phyloP scores from a whole-genome alignment of 2,797 vertebrate genomes.

The Huso huso region DNA sequence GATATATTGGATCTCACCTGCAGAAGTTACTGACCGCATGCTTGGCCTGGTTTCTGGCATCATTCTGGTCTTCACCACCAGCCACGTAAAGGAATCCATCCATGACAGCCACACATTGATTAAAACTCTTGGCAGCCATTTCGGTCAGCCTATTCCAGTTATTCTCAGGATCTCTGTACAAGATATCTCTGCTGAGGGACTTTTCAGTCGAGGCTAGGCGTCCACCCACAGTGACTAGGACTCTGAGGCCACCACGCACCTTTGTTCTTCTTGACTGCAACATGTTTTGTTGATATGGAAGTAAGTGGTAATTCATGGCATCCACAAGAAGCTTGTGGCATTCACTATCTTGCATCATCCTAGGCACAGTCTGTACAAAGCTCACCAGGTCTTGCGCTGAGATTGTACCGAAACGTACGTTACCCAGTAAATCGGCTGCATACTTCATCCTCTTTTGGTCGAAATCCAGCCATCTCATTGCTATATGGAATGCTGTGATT shows the following conservation, averaged over 20 bases:
- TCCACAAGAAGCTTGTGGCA: slow-evolving; percentile 96
- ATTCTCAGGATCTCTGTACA: slow-evolving; percentile 86
- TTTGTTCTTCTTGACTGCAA: slow-evolving; percentile 95
- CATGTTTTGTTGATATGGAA: slow-evolving; percentile 95
- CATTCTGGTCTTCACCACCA: slow-evolving; percentile 98
- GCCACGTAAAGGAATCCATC: slow-evolving; percentile 96
- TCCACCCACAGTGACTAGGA: slow-evolving; percentile 88
- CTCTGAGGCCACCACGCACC: slow-evolving; percentile 85
- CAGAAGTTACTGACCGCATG: slow-evolving; percentile 98
- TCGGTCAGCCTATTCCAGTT: slow-evolving; percentile 94
- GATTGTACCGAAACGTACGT: slow-evolving; percentile 96
- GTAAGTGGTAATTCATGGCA: slow-evolving; percentile 97
- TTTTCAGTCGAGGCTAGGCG: slow-evolving; percentile 93
- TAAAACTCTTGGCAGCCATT: slow-evolving; percentile 98
- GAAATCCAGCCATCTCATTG: slow-evolving; percentile 96
- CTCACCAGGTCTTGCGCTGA: slow-evolving; percentile 92
- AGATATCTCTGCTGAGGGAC: slow-evolving; percentile 92
- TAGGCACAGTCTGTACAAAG: slow-evolving; percentile 86
- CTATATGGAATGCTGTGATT: slow-evolving; percentile 94
- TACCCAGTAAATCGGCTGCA: slow-evolving; percentile 80
- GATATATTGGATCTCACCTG: slow-evolving; percentile 64
- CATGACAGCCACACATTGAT: slow-evolving; percentile 91
- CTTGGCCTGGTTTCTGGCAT: slow-evolving; percentile 97
- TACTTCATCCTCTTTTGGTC: slow-evolving; percentile 93
- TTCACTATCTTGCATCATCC: slow-evolving; percentile 97